phyloP scores from a whole-genome alignment of 2,888 invertebrate species.

The Lasioglossum figueresi region DNA sequence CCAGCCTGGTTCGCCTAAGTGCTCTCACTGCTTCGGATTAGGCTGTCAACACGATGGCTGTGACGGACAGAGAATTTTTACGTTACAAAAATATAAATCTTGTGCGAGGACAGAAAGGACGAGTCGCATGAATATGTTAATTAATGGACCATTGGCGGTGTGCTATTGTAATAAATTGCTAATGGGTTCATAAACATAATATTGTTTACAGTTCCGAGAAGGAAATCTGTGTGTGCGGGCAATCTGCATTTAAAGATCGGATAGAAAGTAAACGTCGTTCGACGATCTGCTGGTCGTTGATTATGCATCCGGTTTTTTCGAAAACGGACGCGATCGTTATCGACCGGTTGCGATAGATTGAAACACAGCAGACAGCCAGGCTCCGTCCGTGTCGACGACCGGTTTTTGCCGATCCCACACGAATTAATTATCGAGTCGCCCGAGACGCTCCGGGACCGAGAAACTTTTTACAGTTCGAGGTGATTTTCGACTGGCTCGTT shows the following conservation, averaged over 20 bases:
- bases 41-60: neutral
- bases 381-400: conserved; percentile 7
- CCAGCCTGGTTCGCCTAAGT: neutral
- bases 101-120: no score
- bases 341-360: conserved; percentile 15
- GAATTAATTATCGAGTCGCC: conserved; percentile 31
- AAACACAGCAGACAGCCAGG: conserved; percentile 15
- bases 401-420: neutral
- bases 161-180: neutral
- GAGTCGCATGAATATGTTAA: no score
- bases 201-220: neutral
- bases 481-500: neutral
- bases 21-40: neutral
- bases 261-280: conserved; percentile 8
- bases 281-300: neutral
- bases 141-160: no score
- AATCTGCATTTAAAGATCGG: neutral
- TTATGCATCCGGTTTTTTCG: neutral
- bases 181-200: neutral
- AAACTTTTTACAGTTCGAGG: neutral
- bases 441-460: neutral
- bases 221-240: neutral
- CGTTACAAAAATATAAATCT: neutral
- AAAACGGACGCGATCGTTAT: neutral
- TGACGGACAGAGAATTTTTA: neutral